These are phyloP conservation scores for Drosophila ironensis DNA, from an alignment of 1,140 invertebrate species.

Conservation along the genomic window DNA sequence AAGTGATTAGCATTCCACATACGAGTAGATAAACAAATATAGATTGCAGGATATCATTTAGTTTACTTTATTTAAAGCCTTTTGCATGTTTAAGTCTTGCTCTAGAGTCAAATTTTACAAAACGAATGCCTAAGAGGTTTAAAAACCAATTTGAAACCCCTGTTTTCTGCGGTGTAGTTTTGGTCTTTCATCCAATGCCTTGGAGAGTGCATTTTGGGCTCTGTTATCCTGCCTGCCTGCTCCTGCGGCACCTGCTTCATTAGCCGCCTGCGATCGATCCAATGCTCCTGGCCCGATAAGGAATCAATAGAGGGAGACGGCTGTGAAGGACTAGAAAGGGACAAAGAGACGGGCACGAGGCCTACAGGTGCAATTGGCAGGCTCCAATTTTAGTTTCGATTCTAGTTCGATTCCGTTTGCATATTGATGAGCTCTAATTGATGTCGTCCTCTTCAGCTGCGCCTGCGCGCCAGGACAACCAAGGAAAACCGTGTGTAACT, in stretches of 20 bases:
- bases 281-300: slow-evolving; percentile 42
- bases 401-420: slow-evolving; percentile 19
- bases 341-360: neutral
- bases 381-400: slow-evolving; percentile 33
- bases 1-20: no score
- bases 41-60: no score
- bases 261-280: slow-evolving; percentile 43
- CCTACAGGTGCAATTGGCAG: slow-evolving; percentile 63
- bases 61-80: no score
- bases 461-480: neutral
- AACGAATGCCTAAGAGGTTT: no score
- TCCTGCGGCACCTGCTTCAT: slow-evolving; percentile 65
- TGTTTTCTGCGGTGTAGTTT: neutral
- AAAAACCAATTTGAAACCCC: neutral
- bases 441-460: slow-evolving; percentile 16
- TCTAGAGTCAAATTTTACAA: no score
- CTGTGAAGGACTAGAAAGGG: neutral
- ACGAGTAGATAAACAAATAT: no score
- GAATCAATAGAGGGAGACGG: slow-evolving; percentile 44
- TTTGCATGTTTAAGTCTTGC: no score
- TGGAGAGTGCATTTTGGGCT: neutral
- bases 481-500: no score
- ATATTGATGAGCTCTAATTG: slow-evolving; percentile 38
- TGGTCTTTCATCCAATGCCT: neutral
- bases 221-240: neutral